Evolutionary conservation across 2,113 vertebrate genomes (phyloP).

Genomic region (Condylura cristata): DNA sequence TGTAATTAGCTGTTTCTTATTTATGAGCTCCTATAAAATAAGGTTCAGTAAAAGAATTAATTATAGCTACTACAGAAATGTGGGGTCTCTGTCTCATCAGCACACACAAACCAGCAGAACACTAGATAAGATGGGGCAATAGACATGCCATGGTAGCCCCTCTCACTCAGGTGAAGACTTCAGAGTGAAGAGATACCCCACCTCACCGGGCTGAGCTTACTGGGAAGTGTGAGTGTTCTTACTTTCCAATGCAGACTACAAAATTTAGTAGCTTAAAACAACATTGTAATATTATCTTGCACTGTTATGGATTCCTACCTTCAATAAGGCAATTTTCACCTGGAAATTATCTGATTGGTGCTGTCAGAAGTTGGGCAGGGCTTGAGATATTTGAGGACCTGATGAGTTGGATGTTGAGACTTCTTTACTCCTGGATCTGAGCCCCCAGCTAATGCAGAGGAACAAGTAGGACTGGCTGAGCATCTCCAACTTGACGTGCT

Average conservation of each 20-base stretch:
- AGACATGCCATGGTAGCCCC: rapidly evolving
- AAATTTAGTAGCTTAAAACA: not conserved
- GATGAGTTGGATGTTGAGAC: not conserved
- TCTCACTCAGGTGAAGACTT: not conserved
- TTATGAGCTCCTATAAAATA: too few species aligned
- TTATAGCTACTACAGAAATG: too few species aligned
- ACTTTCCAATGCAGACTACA: not conserved
- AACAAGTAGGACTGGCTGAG: not conserved
- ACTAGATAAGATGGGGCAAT: not conserved
- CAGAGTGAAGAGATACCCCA: not conserved
- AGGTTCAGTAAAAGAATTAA: too few species aligned
- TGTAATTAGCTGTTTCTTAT: too few species aligned
- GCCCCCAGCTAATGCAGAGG: rapidly evolving
- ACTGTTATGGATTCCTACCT: not conserved
- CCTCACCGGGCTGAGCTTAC: not conserved
- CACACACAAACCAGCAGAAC: rapidly evolving
- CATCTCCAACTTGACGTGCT: not conserved
- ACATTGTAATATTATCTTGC: too few species aligned
- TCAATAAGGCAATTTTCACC: not conserved
- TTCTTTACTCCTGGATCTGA: not conserved
- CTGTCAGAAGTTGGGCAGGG: not conserved
- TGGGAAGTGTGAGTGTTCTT: not conserved
- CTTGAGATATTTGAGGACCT: not conserved
- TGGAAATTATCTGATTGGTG: not conserved
- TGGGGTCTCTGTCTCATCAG: rapidly evolving